phyloP scores from a whole-genome alignment of 2,888 invertebrate genomes.

The Barypeithes pellucidus region DNA sequence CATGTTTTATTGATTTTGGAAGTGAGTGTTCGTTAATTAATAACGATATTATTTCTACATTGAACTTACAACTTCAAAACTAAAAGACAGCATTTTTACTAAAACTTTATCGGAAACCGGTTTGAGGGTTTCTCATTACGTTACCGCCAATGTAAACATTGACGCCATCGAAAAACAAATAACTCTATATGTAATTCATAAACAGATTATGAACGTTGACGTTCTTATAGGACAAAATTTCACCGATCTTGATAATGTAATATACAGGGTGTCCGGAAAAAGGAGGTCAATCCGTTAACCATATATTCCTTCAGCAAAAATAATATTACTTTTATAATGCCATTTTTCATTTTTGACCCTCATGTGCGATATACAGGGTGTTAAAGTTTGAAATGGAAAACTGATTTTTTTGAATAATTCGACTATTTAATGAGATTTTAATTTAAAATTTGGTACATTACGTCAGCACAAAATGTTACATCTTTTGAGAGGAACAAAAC shows the following conservation, averaged over 20 bases:
- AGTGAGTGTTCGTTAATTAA: slow-evolving; percentile 34
- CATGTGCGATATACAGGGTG: no score
- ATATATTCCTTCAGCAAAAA: no score
- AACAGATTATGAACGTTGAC: neutral
- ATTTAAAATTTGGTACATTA: no score
- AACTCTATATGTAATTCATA: slow-evolving; percentile 19
- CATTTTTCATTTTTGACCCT: no score
- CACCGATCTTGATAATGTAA: slow-evolving; percentile 28
- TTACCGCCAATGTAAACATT: slow-evolving; percentile 23
- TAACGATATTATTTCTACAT: slow-evolving; percentile 6
- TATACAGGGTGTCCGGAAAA: neutral
- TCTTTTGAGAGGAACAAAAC: no score
- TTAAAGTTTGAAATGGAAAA: no score
- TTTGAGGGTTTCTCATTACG: slow-evolving; percentile 21
- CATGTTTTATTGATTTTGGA: slow-evolving; percentile 37
- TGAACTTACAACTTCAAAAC: slow-evolving; percentile 1
- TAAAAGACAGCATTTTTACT: slow-evolving; percentile 15
- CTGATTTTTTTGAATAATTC: no score
- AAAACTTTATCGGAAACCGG: slow-evolving; percentile 12
- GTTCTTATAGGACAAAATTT: slow-evolving; percentile 31
- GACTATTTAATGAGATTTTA: no score
- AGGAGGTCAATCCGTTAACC: no score
- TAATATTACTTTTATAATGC: no score
- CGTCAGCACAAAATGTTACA: no score
- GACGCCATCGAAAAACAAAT: slow-evolving; percentile 24